Evolutionary conservation across 1,140 invertebrate species (phyloP), one percentile per base, ranked within the genome.

Genomic region (roundworm (Caenorhabditis elegans)): DNA sequence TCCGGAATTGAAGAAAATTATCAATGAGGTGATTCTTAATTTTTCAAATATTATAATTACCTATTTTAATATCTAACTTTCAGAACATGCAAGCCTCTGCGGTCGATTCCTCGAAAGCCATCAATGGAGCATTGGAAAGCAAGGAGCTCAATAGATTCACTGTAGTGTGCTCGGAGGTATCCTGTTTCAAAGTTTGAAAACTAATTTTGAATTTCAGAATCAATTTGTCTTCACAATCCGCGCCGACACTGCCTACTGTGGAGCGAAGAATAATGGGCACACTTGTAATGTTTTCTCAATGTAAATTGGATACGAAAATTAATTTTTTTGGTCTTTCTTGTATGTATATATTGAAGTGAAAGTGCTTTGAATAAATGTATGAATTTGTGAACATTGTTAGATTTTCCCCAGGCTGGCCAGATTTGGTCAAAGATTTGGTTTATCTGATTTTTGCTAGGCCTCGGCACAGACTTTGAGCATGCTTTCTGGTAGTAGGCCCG

Each of bases 1-100:
- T 22, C 34, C 60, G 10, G 60, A 70, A 39, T 70, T 70, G 60
- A 70, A 70, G n/a, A 70, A 70, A 10, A 70, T 70, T 39, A 70
- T 70, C 43, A 5, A 22, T 3, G 60, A 70, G 60, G 60, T 60
- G n/a, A 48, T 4, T 24, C n/a, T 5, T 0, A 31, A 3, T 34
- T 60, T 31, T 17, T 3, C 11, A 17, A 34, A 4, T 11, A 0
- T 8, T 60, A 0, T 0, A 60, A 17, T 34, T 60, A 11, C 5
- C 3, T 34, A 36, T 43, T 43, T 43, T 15, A 43, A 5, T 15
- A 43, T 15, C 5, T 8, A 43, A 43, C 39, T 70, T 70, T 10
- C 60, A 70, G 60, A 70, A 70, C 34, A 70, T 70, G 26, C 60
- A 70, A 39, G 8, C 31, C 0, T 22, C 60, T 22, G 31, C 60